These are phyloP conservation scores for Hippopotamus amphibius DNA, from an alignment of 2,113 vertebrate genomes.

Conservation along the genomic window DNA sequence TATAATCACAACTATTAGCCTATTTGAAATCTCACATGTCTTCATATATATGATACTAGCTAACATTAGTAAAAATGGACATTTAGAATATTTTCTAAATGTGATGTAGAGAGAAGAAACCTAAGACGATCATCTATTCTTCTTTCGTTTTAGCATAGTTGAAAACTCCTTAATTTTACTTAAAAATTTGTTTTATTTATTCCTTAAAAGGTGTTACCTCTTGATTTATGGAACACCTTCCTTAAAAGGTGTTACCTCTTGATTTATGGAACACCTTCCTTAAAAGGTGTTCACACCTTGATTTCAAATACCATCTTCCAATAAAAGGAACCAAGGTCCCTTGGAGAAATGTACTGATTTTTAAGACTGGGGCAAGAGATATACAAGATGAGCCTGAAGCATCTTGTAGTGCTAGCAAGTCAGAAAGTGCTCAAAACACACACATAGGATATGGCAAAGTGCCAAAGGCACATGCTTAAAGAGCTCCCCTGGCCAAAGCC, in stretches of 20 bases:
- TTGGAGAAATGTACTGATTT: background rate
- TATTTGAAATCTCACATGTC: background rate
- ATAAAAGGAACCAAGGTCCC: background rate
- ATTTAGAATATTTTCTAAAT: background rate
- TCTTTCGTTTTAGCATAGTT: background rate
- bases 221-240: background rate
- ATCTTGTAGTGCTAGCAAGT: background rate
- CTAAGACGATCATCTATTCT: background rate
- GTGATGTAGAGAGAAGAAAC: background rate
- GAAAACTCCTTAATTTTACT: background rate
- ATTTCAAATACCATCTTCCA: background rate
- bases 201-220: background rate
- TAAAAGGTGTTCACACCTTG: background rate
- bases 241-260: background rate
- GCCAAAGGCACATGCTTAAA: background rate
- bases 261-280: background rate
- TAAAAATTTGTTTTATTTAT: background rate
- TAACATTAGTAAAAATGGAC: background rate
- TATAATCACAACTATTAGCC: background rate
- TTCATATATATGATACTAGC: background rate
- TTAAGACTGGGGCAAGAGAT: background rate
- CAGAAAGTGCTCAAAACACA: background rate
- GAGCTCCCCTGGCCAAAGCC: background rate
- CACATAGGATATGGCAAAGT: background rate
- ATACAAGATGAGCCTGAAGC: background rate